A percentile compares a stretch with the other conserved stretches of the same genome.
These are phyloP conservation scores for Drosophila gunungcola DNA, from an alignment of 1,140 invertebrate genomes.

Conservation along the genomic window DNA sequence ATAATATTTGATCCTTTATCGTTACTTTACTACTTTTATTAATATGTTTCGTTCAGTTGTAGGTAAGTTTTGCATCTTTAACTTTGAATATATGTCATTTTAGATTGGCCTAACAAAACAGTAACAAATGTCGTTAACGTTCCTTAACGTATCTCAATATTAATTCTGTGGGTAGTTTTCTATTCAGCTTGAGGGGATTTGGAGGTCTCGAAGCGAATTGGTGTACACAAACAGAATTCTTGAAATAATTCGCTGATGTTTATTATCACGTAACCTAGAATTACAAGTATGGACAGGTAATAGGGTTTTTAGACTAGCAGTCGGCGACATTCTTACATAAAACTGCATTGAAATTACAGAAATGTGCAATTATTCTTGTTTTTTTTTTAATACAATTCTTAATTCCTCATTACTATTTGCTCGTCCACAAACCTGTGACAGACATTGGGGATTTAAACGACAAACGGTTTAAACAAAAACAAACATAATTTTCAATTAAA, in stretches of 20 bases:
- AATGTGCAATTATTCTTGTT: conserved; percentile 28
- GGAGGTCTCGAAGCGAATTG: not conserved
- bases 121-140: conserved; percentile 35
- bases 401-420: conserved; percentile 1
- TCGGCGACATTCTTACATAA: conserved; percentile 26
- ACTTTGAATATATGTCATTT: conserved; percentile 6
- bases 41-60: conserved; percentile 13
- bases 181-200: conserved; percentile 17
- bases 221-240: conserved; percentile 6
- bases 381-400: conserved; percentile 23
- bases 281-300: conserved; percentile 60
- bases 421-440: conserved; percentile 3
- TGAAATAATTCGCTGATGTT: conserved; percentile 26
- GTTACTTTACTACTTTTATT: conserved; percentile 5
- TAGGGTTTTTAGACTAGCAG: conserved; percentile 47
- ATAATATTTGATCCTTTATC: conserved; percentile 34
- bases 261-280: conserved; percentile 58
- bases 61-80: conserved; percentile 5
- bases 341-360: conserved; percentile 41
- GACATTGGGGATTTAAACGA: conserved; percentile 3
- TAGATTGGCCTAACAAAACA: conserved; percentile 36
- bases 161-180: conserved; percentile 35
- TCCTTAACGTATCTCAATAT: conserved; percentile 21
- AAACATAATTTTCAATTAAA: conserved; percentile 21
- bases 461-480: conserved; percentile 7